Evolutionary conservation across 1,140 invertebrate genomes (phyloP), one percentile per base, ranked within the genome.

Genomic region (Scaptomyza hsui): DNA sequence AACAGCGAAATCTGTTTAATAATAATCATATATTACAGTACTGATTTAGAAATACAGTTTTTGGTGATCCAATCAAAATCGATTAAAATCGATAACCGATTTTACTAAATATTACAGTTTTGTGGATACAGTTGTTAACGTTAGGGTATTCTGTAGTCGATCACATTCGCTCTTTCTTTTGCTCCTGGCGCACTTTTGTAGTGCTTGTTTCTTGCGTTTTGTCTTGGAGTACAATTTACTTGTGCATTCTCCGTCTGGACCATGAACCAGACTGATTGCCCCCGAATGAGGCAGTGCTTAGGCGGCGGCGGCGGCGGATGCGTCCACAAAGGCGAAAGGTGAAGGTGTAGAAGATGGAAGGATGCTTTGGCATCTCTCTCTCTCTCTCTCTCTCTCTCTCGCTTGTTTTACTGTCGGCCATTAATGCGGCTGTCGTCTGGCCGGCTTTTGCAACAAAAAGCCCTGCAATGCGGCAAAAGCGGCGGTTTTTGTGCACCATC

Each of bases 391-490:
- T n/a, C n/a, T n/a, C n/a, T n/a, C n/a, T n/a, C n/a, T n/a, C n/a
- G n/a, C n/a, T 21, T 81, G 69, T 88, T 88, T 88, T 78, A 86
- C 82, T 71, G 81, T 59, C 67, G 63, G 60, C 83, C 82, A 88
- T 88, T 88, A 88, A 82, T 82, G 82, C 75, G 78, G 75, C 78
- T 80, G 48, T 53, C 60, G 67, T 64, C 59, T 48, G 67, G 21
- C 53, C 52, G 60, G 60, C 61, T 68, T 71, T 68, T 71, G 82
- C 82, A 78, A 88, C 82, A 88, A 88, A 24, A 88, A 78, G 83
- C 76, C 63, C 82, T 88, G 82, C 82, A 88, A 89, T 88, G 82
- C 82, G 82, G 82, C 82, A 88, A 88, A 88, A 78, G 82, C 82
- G 83, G 80, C 67, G 78, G 79, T 86, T 88, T 88, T 88, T 77